Evolutionary conservation across 1,140 invertebrate genomes (phyloP).

Genomic region (Bombus terrestris): DNA sequence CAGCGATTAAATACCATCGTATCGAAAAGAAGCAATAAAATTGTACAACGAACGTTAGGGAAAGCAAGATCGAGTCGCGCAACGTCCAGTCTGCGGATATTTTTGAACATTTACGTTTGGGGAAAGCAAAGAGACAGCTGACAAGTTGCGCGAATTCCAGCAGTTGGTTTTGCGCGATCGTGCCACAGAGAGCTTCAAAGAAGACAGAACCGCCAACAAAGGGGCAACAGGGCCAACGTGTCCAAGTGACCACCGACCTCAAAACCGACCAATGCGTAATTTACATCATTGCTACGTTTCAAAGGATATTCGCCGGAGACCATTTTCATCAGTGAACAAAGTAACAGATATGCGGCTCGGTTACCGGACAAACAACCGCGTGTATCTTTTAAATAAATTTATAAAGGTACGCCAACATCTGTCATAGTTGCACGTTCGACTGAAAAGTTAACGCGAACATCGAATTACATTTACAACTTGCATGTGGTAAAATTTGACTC

Average conservation of each 20-base stretch:
- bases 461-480: not conserved
- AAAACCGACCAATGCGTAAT: not conserved
- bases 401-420: not conserved
- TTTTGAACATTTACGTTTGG: not conserved
- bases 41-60: too few relatives aligned
- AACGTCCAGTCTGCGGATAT: not conserved
- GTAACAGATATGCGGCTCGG: not conserved
- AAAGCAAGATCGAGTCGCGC: not conserved
- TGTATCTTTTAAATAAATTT: not conserved
- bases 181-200: not conserved
- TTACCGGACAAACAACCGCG: not conserved
- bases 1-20: too few relatives aligned
- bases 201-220: not conserved
- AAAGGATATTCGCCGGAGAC: not conserved
- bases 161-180: not conserved
- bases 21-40: too few relatives aligned
- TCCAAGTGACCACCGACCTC: not conserved
- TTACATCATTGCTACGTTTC: not conserved
- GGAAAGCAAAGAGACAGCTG: not conserved
- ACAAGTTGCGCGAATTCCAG: not conserved
- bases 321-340: not conserved
- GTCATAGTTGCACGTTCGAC: not conserved
- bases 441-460: not conserved
- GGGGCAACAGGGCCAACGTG: not conserved
- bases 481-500: not conserved